Conservation (phyloP, 2,888 invertebrate genomes). For the Meteorus cinctellus region DNA sequence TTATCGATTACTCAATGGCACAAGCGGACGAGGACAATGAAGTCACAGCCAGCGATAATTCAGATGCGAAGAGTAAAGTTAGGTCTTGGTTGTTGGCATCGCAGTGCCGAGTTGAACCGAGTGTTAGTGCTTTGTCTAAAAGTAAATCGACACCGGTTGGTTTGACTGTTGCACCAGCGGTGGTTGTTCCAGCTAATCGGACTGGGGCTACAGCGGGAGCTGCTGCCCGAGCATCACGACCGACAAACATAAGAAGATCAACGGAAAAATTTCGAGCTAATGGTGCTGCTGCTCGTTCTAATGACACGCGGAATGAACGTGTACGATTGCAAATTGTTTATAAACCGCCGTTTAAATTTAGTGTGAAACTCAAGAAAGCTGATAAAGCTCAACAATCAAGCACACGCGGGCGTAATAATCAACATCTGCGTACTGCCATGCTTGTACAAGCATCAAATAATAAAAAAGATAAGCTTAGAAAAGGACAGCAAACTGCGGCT, state of each 20-base stretch:
- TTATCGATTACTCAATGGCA: constrained; percentile 85
- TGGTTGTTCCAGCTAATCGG: constrained; percentile 73
- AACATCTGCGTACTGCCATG: constrained; percentile 72
- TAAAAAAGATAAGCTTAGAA: constrained; percentile 63
- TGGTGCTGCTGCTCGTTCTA: constrained; percentile 80
- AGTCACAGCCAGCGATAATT: constrained; percentile 74
- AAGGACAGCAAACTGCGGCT: constrained; percentile 44
- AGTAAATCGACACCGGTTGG: constrained; percentile 90
- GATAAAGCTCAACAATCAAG: constrained; percentile 78
- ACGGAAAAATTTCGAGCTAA: constrained; percentile 80
- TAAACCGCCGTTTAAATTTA: constrained; percentile 91
- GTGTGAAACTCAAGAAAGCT: constrained; percentile 84
- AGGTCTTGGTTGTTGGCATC: constrained; percentile 89
- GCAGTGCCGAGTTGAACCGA: constrained; percentile 61
- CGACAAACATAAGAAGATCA: constrained; percentile 56
- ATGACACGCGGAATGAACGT: constrained; percentile 74
- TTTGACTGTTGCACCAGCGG: constrained; percentile 71
- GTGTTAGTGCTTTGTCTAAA: constrained; percentile 79
- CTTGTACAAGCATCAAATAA: constrained; percentile 71
- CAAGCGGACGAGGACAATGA: constrained; percentile 78
- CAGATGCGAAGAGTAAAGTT: constrained; percentile 84
- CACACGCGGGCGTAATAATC: constrained; percentile 69
- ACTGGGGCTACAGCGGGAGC: constrained; percentile 80
- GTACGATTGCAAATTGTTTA: constrained; percentile 88
- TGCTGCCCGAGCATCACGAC: constrained; percentile 76